A percentile compares a stretch with the other conserved stretches of the same genome.
These are phyloP conservation scores for Carlito syrichta DNA, from an alignment of 2,113 vertebrate genomes.

Conservation along the genomic window DNA sequence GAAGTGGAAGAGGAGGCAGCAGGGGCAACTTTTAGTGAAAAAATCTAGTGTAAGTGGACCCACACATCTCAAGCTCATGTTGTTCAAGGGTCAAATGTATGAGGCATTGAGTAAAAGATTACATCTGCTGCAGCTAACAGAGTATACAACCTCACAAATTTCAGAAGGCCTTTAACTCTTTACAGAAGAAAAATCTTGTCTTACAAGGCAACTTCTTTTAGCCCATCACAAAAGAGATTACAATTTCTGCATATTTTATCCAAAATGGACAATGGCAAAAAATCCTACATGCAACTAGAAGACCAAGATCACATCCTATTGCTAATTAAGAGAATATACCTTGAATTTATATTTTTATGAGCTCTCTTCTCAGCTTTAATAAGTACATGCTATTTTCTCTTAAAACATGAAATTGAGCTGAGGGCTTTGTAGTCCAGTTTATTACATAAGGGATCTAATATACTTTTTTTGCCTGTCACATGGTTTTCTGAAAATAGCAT, in stretches of 20 bases:
- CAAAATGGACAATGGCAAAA: background rate
- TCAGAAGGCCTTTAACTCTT: background rate
- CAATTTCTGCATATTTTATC: background rate
- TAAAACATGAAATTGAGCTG: constrained; percentile 22
- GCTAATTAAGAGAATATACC: background rate
- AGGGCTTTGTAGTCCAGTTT: background rate
- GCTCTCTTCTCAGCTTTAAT: background rate
- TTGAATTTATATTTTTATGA: constrained; percentile 29
- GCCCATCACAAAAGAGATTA: background rate
- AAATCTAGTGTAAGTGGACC: background rate
- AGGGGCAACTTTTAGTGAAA: background rate
- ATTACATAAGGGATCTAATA: background rate
- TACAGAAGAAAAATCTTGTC: background rate
- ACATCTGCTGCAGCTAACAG: background rate
- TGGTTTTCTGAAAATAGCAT: constrained; percentile 15
- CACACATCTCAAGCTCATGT: background rate
- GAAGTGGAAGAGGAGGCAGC: background rate
- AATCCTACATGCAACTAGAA: background rate
- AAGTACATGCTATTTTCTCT: background rate
- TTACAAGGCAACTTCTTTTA: constrained; percentile 14
- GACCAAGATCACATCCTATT: background rate
- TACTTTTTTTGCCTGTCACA: background rate
- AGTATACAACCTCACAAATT: background rate
- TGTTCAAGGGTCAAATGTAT: background rate
- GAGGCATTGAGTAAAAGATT: background rate